Conservation (phyloP, 2,888 invertebrate species). For the Sisyra terminalis region DNA sequence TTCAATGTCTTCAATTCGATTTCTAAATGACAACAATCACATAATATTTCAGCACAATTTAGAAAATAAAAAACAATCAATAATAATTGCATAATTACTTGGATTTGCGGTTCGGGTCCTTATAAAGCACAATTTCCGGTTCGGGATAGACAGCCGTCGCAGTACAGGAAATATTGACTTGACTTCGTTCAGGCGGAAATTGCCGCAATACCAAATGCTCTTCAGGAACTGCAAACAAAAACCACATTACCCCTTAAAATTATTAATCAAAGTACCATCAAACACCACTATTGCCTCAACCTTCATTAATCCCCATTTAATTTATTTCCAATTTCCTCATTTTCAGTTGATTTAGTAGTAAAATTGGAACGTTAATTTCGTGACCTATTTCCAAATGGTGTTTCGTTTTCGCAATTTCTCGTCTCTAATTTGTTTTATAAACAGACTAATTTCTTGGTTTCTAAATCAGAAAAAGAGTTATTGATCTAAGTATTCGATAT, state of each 20-base stretch:
- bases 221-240: slow-evolving; percentile 12
- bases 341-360: no score
- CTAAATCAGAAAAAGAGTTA: no score
- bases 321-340: no score
- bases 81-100: slow-evolving; percentile 2
- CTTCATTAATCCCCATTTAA: no score
- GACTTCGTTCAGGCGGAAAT: slow-evolving; percentile 11
- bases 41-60: neutral
- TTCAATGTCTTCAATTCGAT: slow-evolving; percentile 4
- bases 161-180: slow-evolving; percentile 15
- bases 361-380: no score
- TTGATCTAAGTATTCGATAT: no score
- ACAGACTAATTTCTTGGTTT: no score
- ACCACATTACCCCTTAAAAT: neutral
- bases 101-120: slow-evolving; percentile 11
- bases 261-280: neutral
- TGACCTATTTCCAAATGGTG: no score
- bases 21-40: slow-evolving; percentile 3
- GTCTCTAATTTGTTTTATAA: neutral
- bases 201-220: slow-evolving; percentile 14
- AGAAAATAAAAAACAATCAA: neutral
- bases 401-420: no score
- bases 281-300: no score
- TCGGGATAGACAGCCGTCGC: slow-evolving; percentile 16
- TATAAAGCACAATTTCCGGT: slow-evolving; percentile 15